phyloP scores from a whole-genome alignment of 2,113 vertebrate genomes.

The Calonectris borealis region DNA sequence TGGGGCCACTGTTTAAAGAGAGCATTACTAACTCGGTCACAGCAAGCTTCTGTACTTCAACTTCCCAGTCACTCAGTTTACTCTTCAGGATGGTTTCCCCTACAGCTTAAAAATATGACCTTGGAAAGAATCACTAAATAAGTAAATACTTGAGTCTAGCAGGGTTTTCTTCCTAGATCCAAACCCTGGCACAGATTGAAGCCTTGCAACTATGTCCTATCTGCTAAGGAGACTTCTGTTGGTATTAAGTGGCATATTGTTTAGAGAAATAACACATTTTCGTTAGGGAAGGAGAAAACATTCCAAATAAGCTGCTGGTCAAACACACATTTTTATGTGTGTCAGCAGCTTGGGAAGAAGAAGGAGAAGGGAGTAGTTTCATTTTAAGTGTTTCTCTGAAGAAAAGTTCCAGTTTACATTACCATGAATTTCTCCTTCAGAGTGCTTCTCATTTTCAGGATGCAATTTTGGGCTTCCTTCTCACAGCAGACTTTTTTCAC shows the following conservation, averaged over 20 bases:
- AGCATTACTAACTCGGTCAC: conserved; percentile 18
- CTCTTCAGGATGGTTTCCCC: conserved; percentile 58
- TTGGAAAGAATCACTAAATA: conserved; percentile 65
- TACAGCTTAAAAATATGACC: conserved; percentile 49
- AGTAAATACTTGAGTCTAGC: conserved; percentile 46
- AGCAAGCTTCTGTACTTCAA: conserved; percentile 59
- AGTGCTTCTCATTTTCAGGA: conserved; percentile 50
- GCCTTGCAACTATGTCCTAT: conserved; percentile 21
- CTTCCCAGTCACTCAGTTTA: conserved; percentile 44
- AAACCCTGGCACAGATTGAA: conserved; percentile 18
- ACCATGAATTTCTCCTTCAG: conserved; percentile 25
- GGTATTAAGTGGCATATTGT: conserved; percentile 53
- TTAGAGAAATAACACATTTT: conserved; percentile 62
- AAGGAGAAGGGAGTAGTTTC: conserved; percentile 13
- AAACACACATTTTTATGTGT: neutral
- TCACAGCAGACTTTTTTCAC: neutral
- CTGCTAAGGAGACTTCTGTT: conserved; percentile 35
- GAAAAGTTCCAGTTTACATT: conserved; percentile 37
- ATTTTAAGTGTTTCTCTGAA: conserved; percentile 29
- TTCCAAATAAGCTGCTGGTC: conserved; percentile 44
- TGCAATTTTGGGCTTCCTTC: conserved; percentile 50
- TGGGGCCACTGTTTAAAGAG: conserved; percentile 55
- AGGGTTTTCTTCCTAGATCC: conserved; percentile 28
- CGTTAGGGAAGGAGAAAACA: neutral
- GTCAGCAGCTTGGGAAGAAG: conserved; percentile 42